phyloP scores from a whole-genome alignment of 2,113 vertebrate genomes.

The Scomber japonicus region DNA sequence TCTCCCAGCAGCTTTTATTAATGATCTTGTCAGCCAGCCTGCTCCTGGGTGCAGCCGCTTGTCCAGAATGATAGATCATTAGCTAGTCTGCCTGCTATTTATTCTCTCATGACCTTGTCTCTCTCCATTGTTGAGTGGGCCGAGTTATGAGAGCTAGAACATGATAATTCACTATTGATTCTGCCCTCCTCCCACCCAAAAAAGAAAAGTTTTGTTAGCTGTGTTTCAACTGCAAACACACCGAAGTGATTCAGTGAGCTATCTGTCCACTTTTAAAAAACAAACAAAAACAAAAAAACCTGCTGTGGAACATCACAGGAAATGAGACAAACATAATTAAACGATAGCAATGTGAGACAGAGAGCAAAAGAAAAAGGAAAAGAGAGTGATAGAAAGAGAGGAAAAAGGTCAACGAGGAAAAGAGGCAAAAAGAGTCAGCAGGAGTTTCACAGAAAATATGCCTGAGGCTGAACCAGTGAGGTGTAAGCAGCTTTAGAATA shows the following conservation, averaged over 20 bases:
- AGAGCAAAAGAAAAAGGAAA: conserved; percentile 10
- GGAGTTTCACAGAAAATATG: conserved; percentile 69
- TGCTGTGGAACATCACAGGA: conserved; percentile 22
- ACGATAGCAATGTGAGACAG: neutral
- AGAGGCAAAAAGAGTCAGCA: conserved; percentile 66
- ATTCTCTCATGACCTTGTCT: conserved; percentile 95
- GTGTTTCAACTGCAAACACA: conserved; percentile 26
- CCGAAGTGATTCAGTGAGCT: neutral
- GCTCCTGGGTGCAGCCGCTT: conserved; percentile 88
- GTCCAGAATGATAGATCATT: conserved; percentile 94
- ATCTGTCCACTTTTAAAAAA: too few relatives aligned
- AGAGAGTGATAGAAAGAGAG: conserved; percentile 27
- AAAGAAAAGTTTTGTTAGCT: conserved; percentile 61
- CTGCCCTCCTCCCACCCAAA: neutral
- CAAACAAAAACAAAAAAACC: neutral
- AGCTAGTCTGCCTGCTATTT: conserved; percentile 90
- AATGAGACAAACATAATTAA: conserved; percentile 35
- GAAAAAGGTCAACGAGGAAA: conserved; percentile 56
- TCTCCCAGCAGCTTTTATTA: conserved; percentile 91
- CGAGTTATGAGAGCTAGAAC: conserved; percentile 91
- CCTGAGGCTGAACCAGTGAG: conserved; percentile 73
- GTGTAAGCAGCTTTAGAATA: conserved; percentile 78
- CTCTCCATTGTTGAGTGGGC: conserved; percentile 90
- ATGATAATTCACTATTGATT: conserved; percentile 93
- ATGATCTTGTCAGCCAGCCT: conserved; percentile 91